Evolutionary conservation across 2,888 invertebrate genomes (phyloP), one percentile per base, ranked within the genome.

Genomic region (Lithophane socia): DNA sequence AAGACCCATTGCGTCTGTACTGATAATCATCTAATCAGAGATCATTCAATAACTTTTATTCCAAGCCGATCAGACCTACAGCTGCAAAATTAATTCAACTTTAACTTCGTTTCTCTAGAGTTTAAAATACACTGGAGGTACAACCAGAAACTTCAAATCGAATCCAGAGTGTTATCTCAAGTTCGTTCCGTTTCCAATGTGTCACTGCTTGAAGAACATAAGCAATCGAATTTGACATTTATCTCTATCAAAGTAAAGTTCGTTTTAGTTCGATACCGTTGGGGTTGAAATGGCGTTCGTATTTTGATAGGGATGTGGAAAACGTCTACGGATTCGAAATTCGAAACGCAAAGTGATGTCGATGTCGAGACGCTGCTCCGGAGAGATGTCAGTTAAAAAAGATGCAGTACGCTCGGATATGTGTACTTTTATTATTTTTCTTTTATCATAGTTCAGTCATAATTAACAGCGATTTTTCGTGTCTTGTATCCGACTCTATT

Each of bases 1-100:
- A 90, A 92, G 92, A 91, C 90, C 91, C 91, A 94, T 93, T 93
- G 93, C 94, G 94, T 94, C 92, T 92, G 92, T 90, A 91, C 90
- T 92, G 96, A 97, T 96, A 96, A 97, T 97, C 95, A 97, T 97
- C 96, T 96, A 94, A 96, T 96, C 96, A 94, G 91, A 93, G 94
- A 96, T 94, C 95, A 94, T 95, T 95, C 95, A 95, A 96, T 95
- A 95, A 95, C 93, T 95, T 95, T 96, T 94, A 95, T 95, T 94
- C 92, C 91, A 88, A 92, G 89, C 92, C 92, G 90, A 94, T 93
- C 90, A 89, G 87, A 84, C 65, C 52, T 72, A 68, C 67, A 72
- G 64, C 82, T 73, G 58, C 91, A 89, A 89, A 84, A 87, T 79
- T 92, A 90, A 90, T 86, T 82, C 82, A 87, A 84, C 91, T 89